phyloP scores from a whole-genome alignment of 2,797 vertebrate species.

The Pangasius krempfi region DNA sequence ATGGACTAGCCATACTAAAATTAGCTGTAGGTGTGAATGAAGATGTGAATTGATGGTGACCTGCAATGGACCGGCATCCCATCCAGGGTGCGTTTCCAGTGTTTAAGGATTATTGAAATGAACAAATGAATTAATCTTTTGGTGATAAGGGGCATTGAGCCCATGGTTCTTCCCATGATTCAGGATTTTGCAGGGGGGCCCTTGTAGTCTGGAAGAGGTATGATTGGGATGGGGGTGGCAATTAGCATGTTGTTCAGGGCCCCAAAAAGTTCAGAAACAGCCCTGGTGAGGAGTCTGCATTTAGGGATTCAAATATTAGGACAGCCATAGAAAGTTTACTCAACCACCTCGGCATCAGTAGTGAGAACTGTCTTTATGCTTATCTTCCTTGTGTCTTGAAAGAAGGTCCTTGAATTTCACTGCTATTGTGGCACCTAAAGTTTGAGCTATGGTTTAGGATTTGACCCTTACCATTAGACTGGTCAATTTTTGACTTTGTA shows the following conservation, averaged over 20 bases:
- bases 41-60: neutral
- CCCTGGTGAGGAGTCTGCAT: neutral
- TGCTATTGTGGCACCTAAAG: neutral
- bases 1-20: neutral
- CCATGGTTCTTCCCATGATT: neutral
- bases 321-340: neutral
- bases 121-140: neutral
- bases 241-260: neutral
- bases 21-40: neutral
- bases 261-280: neutral
- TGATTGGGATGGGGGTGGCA: neutral
- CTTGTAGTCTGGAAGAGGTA: neutral
- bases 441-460: neutral
- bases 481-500: neutral
- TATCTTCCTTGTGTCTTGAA: neutral
- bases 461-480: neutral
- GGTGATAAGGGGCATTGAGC: neutral
- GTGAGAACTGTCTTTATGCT: neutral
- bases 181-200: neutral
- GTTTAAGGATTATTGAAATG: neutral
- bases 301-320: neutral
- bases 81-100: neutral
- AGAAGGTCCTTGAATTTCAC: neutral
- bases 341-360: neutral
- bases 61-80: no score